These are phyloP conservation scores for Helostoma temminkii DNA, from an alignment of 2,797 vertebrate species.

Conservation along the genomic window DNA sequence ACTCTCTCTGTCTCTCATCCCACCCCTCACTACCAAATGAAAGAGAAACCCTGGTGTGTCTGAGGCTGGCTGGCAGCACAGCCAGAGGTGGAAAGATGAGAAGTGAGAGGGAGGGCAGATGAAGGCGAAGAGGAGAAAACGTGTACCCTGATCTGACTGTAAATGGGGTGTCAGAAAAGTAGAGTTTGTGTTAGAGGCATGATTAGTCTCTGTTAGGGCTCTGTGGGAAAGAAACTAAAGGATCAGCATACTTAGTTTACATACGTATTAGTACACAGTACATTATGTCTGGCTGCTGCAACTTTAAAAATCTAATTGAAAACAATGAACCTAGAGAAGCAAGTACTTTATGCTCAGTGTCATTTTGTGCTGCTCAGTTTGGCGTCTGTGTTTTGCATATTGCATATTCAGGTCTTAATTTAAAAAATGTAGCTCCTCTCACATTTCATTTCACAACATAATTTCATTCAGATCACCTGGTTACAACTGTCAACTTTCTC, in stretches of 20 bases:
- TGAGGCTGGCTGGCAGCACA: slow-evolving; percentile 70
- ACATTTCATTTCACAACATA: background rate
- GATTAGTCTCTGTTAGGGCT: slow-evolving; percentile 62
- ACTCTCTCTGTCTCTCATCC: slow-evolving; percentile 61
- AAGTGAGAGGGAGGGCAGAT: slow-evolving; percentile 56
- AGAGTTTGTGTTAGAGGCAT: slow-evolving; percentile 54
- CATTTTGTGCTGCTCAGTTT: background rate
- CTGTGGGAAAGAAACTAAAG: slow-evolving; percentile 55
- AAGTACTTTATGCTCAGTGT: background rate
- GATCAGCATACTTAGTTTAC: slow-evolving; percentile 28
- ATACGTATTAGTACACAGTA: slow-evolving; percentile 51
- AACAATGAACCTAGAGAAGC: slow-evolving; percentile 18
- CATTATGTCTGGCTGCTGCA: slow-evolving; percentile 29
- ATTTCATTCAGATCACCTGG: slow-evolving; percentile 8
- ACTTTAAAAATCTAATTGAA: slow-evolving; percentile 32
- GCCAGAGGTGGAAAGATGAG: slow-evolving; percentile 79
- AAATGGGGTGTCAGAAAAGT: slow-evolving; percentile 56
- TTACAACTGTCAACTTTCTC: no score
- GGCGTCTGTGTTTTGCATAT: slow-evolving; percentile 3
- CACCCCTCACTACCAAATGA: slow-evolving; percentile 74
- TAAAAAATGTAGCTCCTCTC: background rate
- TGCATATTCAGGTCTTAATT: background rate
- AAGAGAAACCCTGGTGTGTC: slow-evolving; percentile 79
- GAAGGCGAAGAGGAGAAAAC: slow-evolving; percentile 46
- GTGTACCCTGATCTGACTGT: slow-evolving; percentile 61